Evolutionary conservation across 2,797 vertebrate species (phyloP).

Genomic region (Oreonectes daqikongensis): DNA sequence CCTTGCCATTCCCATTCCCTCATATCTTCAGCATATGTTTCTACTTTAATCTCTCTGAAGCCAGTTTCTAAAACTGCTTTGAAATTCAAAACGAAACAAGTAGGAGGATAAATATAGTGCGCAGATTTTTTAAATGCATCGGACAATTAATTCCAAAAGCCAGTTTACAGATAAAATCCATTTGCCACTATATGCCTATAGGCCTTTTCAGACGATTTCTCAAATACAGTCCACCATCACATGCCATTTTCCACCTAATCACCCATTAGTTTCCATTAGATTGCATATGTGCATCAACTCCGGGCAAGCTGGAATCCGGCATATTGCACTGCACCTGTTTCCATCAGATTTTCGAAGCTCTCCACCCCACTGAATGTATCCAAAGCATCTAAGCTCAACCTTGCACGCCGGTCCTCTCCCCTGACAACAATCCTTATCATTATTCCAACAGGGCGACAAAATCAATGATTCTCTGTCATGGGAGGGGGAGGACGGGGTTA

Average conservation of each 20-base stretch:
- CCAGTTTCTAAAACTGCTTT: constrained; percentile 43
- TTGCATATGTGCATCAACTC: constrained; percentile 71
- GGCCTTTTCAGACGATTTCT: constrained; percentile 46
- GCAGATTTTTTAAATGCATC: background rate
- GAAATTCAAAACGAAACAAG: constrained; percentile 41
- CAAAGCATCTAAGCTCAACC: constrained; percentile 50
- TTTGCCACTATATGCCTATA: background rate
- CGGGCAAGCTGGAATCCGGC: constrained; percentile 66
- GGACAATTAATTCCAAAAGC: constrained; percentile 15
- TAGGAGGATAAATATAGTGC: background rate
- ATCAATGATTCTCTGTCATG: constrained; percentile 55
- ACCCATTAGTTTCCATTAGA: constrained; percentile 69
- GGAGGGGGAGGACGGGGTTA: constrained; percentile 38
- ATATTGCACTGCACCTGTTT: constrained; percentile 53
- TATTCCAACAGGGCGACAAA: constrained; percentile 76
- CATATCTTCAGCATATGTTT: constrained; percentile 42
- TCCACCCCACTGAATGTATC: constrained; percentile 67
- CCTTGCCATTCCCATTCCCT: constrained; percentile 23
- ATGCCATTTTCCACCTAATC: constrained; percentile 77
- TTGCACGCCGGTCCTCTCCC: constrained; percentile 57
- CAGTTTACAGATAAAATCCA: constrained; percentile 13
- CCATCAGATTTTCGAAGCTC: constrained; percentile 60
- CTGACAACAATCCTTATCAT: constrained; percentile 69
- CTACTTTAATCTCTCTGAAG: constrained; percentile 46
- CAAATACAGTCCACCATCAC: constrained; percentile 65